Evolutionary conservation across 2,797 vertebrate genomes (phyloP), one percentile per base, ranked within the genome.

Genomic region (Mormyrops attenuatus): DNA sequence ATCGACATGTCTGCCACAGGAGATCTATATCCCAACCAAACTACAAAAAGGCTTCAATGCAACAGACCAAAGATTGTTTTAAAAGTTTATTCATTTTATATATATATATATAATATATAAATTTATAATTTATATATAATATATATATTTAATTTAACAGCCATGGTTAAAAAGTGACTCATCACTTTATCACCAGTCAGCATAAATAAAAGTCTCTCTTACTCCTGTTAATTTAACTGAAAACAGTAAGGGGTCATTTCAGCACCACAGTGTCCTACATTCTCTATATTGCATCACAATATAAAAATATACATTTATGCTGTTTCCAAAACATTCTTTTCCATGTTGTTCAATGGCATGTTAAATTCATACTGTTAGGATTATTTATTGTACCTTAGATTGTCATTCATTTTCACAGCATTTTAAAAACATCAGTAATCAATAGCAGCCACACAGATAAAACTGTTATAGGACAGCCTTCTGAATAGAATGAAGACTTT

Each of bases 231-330:
- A 94, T 95, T 93, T 91, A 95, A 95, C 94, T 95, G 94, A 96
- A 95, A 95, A 96, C 96, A 96, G 96, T 95, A 95, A 94, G 86
- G 92, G 95, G 95, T 96, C 95, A 93, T 94, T 95, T 95, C 95
- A 96, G 96, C 96, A 97, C 95, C 96, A 95, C 94, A 95, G 94
- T 95, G 94, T 95, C 94, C 93, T 96, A 97, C 96, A 96, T 96
- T 96, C 96, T 96, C 94, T 93, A 94, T 96, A 96, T 96, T 96
- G 95, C 96, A 96, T 96, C 93, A 93, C 93, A 93, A 95, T 97
- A 97, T 95, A 97, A 96, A 97, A 97, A 96, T 96, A 97, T 95
- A 97, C 95, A 95, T 94, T 95, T 95, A 93, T 94, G 93, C 91
- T 94, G 92, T 94, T 90, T 92, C 92, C 90, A 95, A 96, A 96